Percentiles rank a stretch among this genome's conserved stretches.
Evolutionary conservation across 2,797 vertebrate species (phyloP).

Genomic region (Helarctos malayanus): DNA sequence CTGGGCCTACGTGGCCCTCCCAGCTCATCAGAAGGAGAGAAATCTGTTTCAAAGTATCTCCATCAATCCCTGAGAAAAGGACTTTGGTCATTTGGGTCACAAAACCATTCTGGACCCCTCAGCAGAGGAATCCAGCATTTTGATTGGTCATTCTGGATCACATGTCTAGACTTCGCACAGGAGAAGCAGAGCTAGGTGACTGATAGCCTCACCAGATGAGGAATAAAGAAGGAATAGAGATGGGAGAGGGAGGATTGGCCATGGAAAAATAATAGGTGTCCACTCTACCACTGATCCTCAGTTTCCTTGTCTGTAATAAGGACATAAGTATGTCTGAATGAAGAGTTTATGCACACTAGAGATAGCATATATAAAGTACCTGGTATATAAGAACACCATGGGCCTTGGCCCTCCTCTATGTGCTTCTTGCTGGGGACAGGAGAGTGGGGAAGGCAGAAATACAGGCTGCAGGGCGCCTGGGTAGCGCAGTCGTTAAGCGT

Average conservation of each 20-base stretch:
- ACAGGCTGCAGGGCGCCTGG: background rate
- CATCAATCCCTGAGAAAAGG: background rate
- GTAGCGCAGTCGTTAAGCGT: no score
- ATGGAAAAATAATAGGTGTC: background rate
- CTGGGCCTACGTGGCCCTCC: background rate
- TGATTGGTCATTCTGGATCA: background rate
- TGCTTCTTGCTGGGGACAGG: background rate
- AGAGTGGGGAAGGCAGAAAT: background rate
- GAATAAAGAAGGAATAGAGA: background rate
- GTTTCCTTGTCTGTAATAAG: background rate
- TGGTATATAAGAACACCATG: background rate
- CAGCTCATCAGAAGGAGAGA: background rate
- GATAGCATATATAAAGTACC: background rate
- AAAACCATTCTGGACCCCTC: background rate
- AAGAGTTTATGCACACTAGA: background rate
- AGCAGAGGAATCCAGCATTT: background rate
- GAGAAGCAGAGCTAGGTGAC: background rate
- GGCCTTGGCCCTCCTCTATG: background rate
- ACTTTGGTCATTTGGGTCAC: background rate
- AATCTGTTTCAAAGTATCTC: background rate
- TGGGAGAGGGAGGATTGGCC: accelerated
- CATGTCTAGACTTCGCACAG: background rate
- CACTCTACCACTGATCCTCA: background rate
- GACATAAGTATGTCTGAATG: background rate
- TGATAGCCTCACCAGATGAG: background rate